Conservation (phyloP, 2,888 invertebrate species). For the Phengaris arion region DNA sequence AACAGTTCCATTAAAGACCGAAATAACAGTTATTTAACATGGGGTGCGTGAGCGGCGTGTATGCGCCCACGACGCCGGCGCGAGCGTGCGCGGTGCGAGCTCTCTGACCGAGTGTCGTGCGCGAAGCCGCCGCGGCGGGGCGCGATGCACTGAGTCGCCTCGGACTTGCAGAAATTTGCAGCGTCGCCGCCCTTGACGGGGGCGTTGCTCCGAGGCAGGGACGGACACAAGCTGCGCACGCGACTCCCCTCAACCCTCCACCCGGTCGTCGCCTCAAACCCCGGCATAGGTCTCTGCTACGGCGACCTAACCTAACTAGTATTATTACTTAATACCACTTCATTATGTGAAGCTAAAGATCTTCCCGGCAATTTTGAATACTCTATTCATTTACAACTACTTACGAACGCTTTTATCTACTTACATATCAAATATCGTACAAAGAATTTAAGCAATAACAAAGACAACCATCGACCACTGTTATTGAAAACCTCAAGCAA, state of each 20-base stretch:
- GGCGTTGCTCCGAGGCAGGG: conserved; percentile 79
- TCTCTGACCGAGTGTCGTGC: conserved; percentile 55
- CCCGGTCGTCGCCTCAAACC: conserved; percentile 51
- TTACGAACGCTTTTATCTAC: too few species aligned
- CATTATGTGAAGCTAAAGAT: conserved; percentile 8
- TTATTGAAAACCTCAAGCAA: not conserved
- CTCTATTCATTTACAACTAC: not conserved
- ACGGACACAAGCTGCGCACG: conserved; percentile 74
- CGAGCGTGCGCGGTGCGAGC: conserved; percentile 47
- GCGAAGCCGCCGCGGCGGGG: conserved; percentile 77
- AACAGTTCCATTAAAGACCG: conserved; percentile 74
- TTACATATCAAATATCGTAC: too few species aligned
- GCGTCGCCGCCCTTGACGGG: conserved; percentile 80
- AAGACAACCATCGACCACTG: too few species aligned
- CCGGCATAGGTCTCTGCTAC: conserved; percentile 33
- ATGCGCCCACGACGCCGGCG: conserved; percentile 58
- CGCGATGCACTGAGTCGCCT: conserved; percentile 76
- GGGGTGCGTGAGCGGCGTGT: conserved; percentile 55
- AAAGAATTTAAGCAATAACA: too few species aligned
- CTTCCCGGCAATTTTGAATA: not conserved
- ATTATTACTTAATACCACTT: conserved; percentile 14
- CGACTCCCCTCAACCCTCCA: conserved; percentile 65
- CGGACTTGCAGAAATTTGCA: conserved; percentile 79
- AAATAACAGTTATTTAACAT: conserved; percentile 76
- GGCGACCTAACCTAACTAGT: conserved; percentile 30